phyloP scores from a whole-genome alignment of 2,797 vertebrate species.

The Lycodopsis pacificus region DNA sequence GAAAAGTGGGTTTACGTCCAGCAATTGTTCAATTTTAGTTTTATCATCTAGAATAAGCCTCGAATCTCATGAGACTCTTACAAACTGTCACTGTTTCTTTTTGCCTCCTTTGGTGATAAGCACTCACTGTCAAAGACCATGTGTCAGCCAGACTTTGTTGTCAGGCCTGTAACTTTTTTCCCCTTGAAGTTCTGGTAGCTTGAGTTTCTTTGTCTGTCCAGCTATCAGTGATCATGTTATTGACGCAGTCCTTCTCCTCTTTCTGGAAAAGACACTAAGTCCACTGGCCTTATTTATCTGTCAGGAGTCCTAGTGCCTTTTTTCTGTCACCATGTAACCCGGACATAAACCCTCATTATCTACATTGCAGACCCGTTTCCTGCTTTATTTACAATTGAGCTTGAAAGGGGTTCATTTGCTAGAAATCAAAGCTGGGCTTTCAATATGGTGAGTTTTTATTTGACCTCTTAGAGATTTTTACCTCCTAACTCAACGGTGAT shows the following conservation, averaged over 20 bases:
- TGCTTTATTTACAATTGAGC: neutral
- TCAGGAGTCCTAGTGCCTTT: neutral
- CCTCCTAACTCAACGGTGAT: neutral
- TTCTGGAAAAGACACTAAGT: neutral
- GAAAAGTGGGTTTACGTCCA: neutral
- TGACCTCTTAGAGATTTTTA: no score
- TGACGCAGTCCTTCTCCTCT: neutral
- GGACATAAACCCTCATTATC: neutral
- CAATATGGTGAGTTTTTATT: neutral
- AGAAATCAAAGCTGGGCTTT: neutral
- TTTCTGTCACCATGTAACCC: neutral
- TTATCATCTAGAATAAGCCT: slow-evolving; percentile 5
- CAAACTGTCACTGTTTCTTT: neutral
- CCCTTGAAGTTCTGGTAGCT: neutral
- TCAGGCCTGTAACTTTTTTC: neutral
- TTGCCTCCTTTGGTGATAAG: neutral
- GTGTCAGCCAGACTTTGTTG: neutral
- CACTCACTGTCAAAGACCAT: neutral
- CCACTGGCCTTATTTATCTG: neutral
- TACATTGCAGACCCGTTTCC: neutral
- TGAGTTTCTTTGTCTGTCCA: neutral
- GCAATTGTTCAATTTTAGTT: neutral
- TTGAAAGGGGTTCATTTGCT: neutral
- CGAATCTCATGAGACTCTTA: neutral
- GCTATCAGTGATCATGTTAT: neutral